These are phyloP conservation scores for Xenops minutus DNA, from an alignment of 2,797 vertebrate genomes.

Conservation along the genomic window DNA sequence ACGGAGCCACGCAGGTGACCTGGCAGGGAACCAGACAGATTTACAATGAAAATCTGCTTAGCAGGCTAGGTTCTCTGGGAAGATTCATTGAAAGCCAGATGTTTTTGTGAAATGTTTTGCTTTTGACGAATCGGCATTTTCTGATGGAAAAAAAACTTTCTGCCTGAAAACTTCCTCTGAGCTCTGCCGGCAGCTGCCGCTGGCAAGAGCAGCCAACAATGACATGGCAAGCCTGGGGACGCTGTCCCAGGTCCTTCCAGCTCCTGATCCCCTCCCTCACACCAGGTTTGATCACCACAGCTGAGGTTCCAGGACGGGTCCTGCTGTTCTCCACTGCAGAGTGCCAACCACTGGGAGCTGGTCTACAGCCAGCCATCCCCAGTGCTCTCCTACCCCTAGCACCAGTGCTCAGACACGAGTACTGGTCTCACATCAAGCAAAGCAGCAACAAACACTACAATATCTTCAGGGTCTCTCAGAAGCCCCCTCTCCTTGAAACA, in stretches of 20 bases:
- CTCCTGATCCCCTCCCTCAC: neutral
- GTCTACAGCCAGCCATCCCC: neutral
- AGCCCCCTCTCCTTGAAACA: neutral
- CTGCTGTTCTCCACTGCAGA: neutral
- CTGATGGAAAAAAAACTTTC: neutral
- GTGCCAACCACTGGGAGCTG: neutral
- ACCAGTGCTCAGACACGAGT: neutral
- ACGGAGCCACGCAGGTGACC: slow-evolving; percentile 60
- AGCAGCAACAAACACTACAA: neutral
- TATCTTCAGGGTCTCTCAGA: neutral
- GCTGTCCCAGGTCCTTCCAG: neutral
- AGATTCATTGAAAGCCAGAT: slow-evolving; percentile 71
- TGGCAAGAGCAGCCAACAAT: neutral
- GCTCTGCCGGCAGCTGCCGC: neutral
- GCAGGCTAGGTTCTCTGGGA: slow-evolving; percentile 63
- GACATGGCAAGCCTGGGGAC: fast-evolving
- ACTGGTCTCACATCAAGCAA: neutral
- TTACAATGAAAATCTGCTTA: slow-evolving; percentile 73
- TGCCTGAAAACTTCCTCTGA: neutral
- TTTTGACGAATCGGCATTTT: slow-evolving; percentile 69
- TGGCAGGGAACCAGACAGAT: slow-evolving; percentile 70
- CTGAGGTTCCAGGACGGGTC: neutral
- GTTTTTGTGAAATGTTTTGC: slow-evolving; percentile 63
- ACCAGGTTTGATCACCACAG: fast-evolving
- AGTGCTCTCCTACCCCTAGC: neutral